Conservation (phyloP, 2,113 vertebrate species). For the Caracal caracal region DNA sequence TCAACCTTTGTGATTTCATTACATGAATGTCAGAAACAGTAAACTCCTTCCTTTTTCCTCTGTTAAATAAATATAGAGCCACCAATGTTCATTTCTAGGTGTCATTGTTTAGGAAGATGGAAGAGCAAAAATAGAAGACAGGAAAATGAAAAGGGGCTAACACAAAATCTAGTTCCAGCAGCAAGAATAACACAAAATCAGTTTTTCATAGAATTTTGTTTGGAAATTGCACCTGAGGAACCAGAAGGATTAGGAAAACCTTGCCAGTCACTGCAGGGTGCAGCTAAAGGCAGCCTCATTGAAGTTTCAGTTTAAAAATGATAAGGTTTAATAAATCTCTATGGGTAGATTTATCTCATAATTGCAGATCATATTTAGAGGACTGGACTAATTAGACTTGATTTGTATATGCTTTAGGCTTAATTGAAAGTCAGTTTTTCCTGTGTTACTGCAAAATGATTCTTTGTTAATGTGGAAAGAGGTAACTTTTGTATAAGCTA, state of each 20-base stretch:
- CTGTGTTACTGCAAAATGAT: conserved; percentile 69
- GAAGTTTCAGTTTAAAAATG: conserved; percentile 80
- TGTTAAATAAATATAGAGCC: background rate
- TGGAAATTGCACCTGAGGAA: conserved; percentile 56
- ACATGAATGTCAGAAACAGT: background rate
- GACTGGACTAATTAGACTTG: conserved; percentile 79
- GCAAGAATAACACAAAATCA: background rate
- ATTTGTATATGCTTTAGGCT: conserved; percentile 80
- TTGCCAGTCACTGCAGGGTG: conserved; percentile 68
- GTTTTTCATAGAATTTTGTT: conserved; percentile 47
- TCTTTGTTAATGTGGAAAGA: conserved; percentile 51
- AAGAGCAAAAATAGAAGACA: background rate
- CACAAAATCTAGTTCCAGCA: conserved; percentile 2
- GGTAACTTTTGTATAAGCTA: conserved; percentile 59
- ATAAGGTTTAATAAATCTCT: conserved; percentile 81
- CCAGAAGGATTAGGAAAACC: conserved; percentile 68
- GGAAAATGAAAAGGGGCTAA: background rate
- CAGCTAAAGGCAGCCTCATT: conserved; percentile 65
- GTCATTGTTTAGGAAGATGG: background rate
- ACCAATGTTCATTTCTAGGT: background rate
- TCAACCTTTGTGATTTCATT: background rate
- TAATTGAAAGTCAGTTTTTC: conserved; percentile 80
- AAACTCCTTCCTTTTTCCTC: background rate
- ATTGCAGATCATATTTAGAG: conserved; percentile 83
- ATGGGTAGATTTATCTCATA: conserved; percentile 83